Base-by-base conservation (phyloP, 2,797 vertebrate species). In the Siniperca scherzeri region DNA sequence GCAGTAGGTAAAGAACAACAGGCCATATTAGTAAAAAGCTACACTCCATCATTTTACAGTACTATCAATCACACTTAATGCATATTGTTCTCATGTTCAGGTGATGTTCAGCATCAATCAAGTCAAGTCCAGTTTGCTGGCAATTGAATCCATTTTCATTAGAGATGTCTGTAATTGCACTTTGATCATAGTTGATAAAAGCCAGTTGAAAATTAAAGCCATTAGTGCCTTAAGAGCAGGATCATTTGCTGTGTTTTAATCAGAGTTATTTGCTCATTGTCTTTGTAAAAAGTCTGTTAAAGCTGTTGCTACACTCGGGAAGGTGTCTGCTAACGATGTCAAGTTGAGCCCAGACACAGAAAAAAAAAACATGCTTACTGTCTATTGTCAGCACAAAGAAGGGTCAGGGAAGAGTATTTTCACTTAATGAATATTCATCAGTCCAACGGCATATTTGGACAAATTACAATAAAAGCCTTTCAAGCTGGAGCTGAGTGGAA, bases 381-480 rank as follows among this genome's bases (percentile, higher is more conserved):
- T 88, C 87, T 91, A 56, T 88, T 91, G 88, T 87, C 65, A 65
- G 81, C 67, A 38, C 77, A 86, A 86, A 88, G 86, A 75, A 53
- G 76, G 88, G 90, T 90, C 87, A 81, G 77, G 44, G 42, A 79
- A 70, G 85, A 86, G 75, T 67, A 50, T 88, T 79, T 76, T 74
- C 69, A 46, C 81, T 16, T 86, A 8, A 89, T 92, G 88, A 93
- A 93, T 94, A 92, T 94, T 89, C 90, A 91, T 92, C 73, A 91
- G 70, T 75, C 71, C 62, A 79, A 87, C 78, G 72, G 76, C 88
- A 78, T 78, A 86, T 90, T 89, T 89, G 83, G 85, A 87, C 86
- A 90, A 83, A 90, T 89, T 89, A 90, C 74, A 86, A 87, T 89
- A 84, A 85, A 83, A 86, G 82, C 83, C 83, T 88, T 85, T 90